These are phyloP conservation scores for Aradus depressus DNA, from an alignment of 2,888 invertebrate species.

Conservation along the genomic window DNA sequence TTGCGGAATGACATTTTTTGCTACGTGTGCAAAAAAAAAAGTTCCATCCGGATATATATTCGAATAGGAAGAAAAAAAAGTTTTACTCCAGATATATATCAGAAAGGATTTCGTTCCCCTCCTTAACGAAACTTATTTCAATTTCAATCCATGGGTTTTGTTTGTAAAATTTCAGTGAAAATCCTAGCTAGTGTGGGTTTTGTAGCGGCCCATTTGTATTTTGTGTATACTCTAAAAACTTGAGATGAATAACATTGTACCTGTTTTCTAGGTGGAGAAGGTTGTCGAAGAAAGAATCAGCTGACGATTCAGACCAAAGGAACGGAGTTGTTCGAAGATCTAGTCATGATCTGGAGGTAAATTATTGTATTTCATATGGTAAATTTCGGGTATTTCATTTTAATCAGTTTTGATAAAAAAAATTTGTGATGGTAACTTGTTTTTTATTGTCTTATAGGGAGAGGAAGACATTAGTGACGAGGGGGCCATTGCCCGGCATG, in stretches of 20 bases:
- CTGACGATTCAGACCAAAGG: slow-evolving; percentile 33
- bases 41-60: too few relatives aligned
- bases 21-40: too few relatives aligned
- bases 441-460: slow-evolving; percentile 9
- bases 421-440: slow-evolving; percentile 2
- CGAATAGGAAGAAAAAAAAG: too few relatives aligned
- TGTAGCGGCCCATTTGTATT: too few relatives aligned
- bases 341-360: slow-evolving; percentile 46
- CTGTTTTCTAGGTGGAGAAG: slow-evolving; percentile 28
- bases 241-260: background rate
- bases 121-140: too few relatives aligned
- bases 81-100: too few relatives aligned
- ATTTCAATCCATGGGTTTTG: too few relatives aligned
- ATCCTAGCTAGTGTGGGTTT: too few relatives aligned
- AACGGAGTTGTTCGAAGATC: slow-evolving; percentile 44
- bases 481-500: slow-evolving; percentile 58
- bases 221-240: background rate
- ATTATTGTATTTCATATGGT: slow-evolving; percentile 30
- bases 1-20: too few relatives aligned
- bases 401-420: background rate
- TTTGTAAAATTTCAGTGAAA: too few relatives aligned
- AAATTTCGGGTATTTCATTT: background rate
- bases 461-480: slow-evolving; percentile 73
- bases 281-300: slow-evolving; percentile 18
- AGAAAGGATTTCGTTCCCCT: too few relatives aligned